Conservation (phyloP, 2,888 invertebrate genomes). For the Temnothorax ravouxi region DNA sequence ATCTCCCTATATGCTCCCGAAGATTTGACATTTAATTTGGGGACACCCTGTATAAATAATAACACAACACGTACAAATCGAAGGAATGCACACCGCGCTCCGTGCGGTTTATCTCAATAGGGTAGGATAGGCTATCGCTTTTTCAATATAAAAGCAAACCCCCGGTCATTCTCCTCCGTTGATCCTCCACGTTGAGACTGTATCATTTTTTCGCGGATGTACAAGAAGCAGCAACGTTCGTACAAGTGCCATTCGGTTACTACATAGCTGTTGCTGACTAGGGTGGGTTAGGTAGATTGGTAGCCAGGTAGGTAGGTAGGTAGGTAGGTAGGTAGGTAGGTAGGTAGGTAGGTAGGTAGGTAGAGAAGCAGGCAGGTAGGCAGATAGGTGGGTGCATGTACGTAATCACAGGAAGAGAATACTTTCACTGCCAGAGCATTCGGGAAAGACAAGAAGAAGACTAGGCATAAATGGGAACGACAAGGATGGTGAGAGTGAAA, state of each 20-base stretch:
- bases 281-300: constrained; percentile 77
- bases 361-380: constrained; percentile 71
- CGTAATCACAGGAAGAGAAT: constrained; percentile 83
- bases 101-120: background rate
- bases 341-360: constrained; percentile 57
- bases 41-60: background rate
- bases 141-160: background rate
- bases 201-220: background rate
- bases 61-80: background rate
- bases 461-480: constrained; percentile 72
- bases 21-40: too few relatives aligned
- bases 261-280: constrained; percentile 63
- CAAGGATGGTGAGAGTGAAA: constrained; percentile 71
- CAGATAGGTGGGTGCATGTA: constrained; percentile 75
- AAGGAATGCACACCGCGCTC: background rate
- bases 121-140: background rate
- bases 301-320: constrained; percentile 76
- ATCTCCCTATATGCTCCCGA: too few relatives aligned
- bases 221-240: background rate
- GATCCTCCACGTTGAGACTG: background rate
- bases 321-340: constrained; percentile 82
- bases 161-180: background rate
- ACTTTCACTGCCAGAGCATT: constrained; percentile 85
- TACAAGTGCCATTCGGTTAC: constrained; percentile 54
- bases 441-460: constrained; percentile 78